Evolutionary conservation across 2,888 invertebrate genomes (phyloP).

Genomic region (Ectemnius cavifrons): DNA sequence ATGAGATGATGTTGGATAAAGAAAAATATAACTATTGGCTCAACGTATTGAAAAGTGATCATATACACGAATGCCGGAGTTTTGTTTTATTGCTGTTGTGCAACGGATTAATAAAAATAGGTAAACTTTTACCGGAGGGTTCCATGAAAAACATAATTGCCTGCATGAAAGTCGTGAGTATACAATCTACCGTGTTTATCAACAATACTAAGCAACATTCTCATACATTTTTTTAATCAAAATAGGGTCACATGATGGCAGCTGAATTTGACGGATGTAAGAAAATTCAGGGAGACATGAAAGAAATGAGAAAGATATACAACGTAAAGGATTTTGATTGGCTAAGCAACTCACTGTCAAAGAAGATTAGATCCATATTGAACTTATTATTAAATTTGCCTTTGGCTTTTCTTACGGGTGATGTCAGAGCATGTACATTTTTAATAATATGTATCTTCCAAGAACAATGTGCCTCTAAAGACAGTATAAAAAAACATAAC

Average conservation of each 20-base stretch:
- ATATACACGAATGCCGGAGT: constrained; percentile 57
- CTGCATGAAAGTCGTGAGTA: constrained; percentile 57
- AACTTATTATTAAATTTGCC: constrained; percentile 60
- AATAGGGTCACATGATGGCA: constrained; percentile 19
- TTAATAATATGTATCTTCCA: constrained; percentile 61
- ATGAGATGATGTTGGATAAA: constrained; percentile 44
- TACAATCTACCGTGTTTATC: constrained; percentile 13
- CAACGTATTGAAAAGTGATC: constrained; percentile 50
- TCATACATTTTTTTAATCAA: constrained; percentile 26
- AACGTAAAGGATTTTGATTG: constrained; percentile 53
- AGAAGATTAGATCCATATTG: constrained; percentile 45
- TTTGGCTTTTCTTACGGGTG: constrained; percentile 49
- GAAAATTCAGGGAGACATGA: constrained; percentile 48
- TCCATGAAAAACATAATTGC: constrained; percentile 53
- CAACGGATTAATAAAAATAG: constrained; percentile 54
- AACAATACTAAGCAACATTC: constrained; percentile 3
- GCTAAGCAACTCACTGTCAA: constrained; percentile 32
- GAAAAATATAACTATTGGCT: constrained; percentile 50
- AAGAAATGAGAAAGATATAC: constrained; percentile 53
- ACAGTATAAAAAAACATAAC: constrained; percentile 25
- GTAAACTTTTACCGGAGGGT: constrained; percentile 32
- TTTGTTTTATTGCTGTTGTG: constrained; percentile 58
- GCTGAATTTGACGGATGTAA: constrained; percentile 16
- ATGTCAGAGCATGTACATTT: constrained; percentile 60
- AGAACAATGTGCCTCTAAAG: constrained; percentile 50